Evolutionary conservation across 2,797 vertebrate species (phyloP).

Genomic region (Arremon brunneinucha): DNA sequence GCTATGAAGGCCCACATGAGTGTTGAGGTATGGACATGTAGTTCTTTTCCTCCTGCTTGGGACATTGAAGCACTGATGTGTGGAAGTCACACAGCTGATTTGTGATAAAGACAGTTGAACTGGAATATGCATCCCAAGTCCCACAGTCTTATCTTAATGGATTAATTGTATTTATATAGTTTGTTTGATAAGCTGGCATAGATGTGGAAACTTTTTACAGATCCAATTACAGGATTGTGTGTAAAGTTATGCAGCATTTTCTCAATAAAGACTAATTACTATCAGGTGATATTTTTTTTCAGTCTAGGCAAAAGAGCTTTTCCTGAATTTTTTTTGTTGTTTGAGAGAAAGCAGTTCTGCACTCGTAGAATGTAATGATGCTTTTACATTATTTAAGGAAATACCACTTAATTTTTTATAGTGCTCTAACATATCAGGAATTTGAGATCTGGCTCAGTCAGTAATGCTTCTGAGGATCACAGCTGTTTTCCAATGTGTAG

Average conservation of each 20-base stretch:
- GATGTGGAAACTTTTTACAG: neutral
- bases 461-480: neutral
- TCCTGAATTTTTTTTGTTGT: neutral
- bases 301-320: neutral
- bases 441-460: neutral
- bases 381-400: conserved; percentile 57
- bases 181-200: neutral
- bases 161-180: neutral
- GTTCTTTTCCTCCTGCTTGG: neutral
- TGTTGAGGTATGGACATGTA: neutral
- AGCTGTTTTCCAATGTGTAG: neutral
- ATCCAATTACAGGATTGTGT: neutral
- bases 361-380: neutral
- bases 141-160: neutral
- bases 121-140: neutral
- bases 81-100: neutral
- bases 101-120: neutral
- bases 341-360: neutral
- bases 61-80: neutral
- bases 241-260: neutral
- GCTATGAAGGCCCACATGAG: fast-evolving
- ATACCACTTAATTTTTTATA: conserved; percentile 58
- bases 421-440: conserved; percentile 14
- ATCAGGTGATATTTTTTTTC: neutral
- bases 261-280: neutral